A percentile compares a stretch with the other conserved stretches of the same genome.
These are phyloP conservation scores for Odontocolon sp. DNA, from an alignment of 2,888 invertebrate species.

Conservation along the genomic window DNA sequence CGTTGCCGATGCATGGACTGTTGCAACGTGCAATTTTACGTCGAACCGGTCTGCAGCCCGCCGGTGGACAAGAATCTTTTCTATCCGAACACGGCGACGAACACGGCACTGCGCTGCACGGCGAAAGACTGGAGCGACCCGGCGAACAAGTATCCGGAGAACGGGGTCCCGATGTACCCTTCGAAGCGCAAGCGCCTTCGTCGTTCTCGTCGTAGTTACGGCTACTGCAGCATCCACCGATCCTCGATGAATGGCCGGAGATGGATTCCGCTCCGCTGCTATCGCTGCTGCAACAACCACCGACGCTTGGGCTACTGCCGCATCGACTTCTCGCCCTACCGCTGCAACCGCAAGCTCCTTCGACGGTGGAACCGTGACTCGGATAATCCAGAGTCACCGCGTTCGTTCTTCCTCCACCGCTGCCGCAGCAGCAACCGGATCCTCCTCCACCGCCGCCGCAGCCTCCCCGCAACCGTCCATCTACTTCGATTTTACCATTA, in stretches of 20 bases:
- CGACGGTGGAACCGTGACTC: neutral
- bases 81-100: constrained; percentile 65
- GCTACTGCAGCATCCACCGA: constrained; percentile 13
- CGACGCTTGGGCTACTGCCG: constrained; percentile 31
- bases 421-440: constrained; percentile 42
- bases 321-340: constrained; percentile 4
- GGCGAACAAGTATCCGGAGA: constrained; percentile 42
- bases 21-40: constrained; percentile 39
- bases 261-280: neutral
- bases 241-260: neutral
- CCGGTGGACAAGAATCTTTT: constrained; percentile 66
- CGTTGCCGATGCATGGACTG: constrained; percentile 61
- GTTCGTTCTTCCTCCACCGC: constrained; percentile 1
- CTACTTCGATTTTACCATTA: constrained; percentile 56
- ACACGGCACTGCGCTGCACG: constrained; percentile 40
- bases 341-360: too few species aligned
- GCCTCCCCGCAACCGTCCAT: constrained; percentile 71
- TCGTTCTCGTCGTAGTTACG: neutral
- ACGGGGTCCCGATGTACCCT: constrained; percentile 32
- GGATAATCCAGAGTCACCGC: too few species aligned
- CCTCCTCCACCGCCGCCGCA: constrained; percentile 64
- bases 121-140: constrained; percentile 8
- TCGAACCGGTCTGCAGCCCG: constrained; percentile 59
- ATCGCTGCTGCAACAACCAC: constrained; percentile 10
- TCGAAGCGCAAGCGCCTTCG: constrained; percentile 52